Conservation (phyloP, 2,797 vertebrate genomes). For the Cuniculus paca region DNA sequence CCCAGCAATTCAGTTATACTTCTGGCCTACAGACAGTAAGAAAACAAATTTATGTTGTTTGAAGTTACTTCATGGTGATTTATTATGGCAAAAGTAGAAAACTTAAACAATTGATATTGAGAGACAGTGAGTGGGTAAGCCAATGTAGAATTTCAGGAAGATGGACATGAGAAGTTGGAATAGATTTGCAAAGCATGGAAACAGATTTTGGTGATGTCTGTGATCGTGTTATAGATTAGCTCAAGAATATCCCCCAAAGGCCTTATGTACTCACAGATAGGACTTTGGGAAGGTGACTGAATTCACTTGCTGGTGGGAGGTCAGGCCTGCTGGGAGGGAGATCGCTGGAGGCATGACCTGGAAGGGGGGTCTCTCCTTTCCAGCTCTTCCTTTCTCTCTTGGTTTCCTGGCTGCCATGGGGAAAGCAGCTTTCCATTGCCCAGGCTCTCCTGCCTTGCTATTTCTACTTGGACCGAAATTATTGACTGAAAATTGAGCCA, state of each 20-base stretch:
- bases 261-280: background rate
- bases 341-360: fast-evolving
- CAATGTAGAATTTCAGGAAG: background rate
- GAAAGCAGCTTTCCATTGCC: background rate
- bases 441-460: background rate
- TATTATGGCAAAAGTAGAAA: background rate
- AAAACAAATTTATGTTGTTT: background rate
- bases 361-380: background rate
- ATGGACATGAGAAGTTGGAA: background rate
- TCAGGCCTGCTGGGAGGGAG: background rate
- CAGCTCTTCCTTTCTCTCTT: background rate
- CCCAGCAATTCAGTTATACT: background rate
- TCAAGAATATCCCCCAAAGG: background rate
- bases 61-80: background rate
- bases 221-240: background rate
- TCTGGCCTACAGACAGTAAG: background rate
- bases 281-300: background rate
- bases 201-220: background rate
- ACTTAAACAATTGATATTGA: background rate
- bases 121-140: background rate
- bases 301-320: background rate
- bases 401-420: background rate
- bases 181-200: background rate
- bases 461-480: background rate
- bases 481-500: background rate